Percentiles rank a stretch among this genome's conserved stretches.
Conservation (phyloP, 2,113 vertebrate species). For the Chionodraco myersi region DNA sequence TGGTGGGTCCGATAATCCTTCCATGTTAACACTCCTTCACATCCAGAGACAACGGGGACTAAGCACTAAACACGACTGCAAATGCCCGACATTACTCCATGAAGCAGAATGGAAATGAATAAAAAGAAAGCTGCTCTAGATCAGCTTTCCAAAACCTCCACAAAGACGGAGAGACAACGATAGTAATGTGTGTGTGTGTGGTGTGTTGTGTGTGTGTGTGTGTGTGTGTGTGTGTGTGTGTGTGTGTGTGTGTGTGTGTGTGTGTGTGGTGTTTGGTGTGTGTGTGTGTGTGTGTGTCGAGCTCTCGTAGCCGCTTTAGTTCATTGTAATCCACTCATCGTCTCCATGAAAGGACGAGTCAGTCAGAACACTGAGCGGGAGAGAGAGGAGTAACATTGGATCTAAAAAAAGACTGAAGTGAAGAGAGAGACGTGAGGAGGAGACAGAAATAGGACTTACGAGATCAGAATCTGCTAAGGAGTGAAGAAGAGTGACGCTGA, state of each 20-base stretch:
- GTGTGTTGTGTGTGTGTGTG: too few relatives aligned
- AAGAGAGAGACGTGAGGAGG: neutral
- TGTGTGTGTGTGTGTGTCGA: neutral
- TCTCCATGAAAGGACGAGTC: conserved; percentile 26
- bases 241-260: too few relatives aligned
- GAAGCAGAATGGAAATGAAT: neutral
- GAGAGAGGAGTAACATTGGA: conserved; percentile 15
- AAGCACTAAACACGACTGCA: too few relatives aligned
- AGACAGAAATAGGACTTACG: neutral
- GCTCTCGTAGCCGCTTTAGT: neutral
- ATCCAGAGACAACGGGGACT: too few relatives aligned
- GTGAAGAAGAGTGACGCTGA: neutral
- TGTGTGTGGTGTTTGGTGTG: too few relatives aligned
- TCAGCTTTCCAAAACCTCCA: neutral
- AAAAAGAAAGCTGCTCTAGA: too few relatives aligned
- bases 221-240: too few relatives aligned
- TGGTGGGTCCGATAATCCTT: too few relatives aligned
- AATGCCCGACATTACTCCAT: neutral
- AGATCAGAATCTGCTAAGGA: neutral
- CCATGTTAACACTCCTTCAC: too few relatives aligned
- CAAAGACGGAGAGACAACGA: neutral
- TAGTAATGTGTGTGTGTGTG: neutral
- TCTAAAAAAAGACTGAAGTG: conserved; percentile 15
- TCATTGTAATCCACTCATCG: conserved; percentile 34
- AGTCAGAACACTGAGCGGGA: conserved; percentile 23